These are phyloP conservation scores for Automeris io DNA, from an alignment of 2,888 invertebrate species.

Conservation along the genomic window DNA sequence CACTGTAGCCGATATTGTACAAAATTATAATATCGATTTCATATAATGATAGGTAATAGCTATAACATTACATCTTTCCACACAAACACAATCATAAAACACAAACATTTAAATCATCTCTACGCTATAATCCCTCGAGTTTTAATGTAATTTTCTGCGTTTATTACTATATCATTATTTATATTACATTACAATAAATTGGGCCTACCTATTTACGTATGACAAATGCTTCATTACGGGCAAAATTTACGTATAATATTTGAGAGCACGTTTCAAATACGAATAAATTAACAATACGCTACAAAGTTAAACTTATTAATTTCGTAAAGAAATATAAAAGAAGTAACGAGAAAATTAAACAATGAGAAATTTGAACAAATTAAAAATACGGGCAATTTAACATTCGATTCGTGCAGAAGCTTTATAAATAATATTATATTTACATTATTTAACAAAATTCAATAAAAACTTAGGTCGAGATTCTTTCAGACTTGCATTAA, in stretches of 20 bases:
- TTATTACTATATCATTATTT: slow-evolving; percentile 61
- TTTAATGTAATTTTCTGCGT: slow-evolving; percentile 68
- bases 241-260: slow-evolving; percentile 66
- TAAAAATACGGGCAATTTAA: slow-evolving; percentile 15
- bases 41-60: slow-evolving; percentile 56
- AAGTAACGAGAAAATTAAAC: slow-evolving; percentile 14
- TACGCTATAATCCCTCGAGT: slow-evolving; percentile 61
- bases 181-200: slow-evolving; percentile 73
- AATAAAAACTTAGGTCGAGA: slow-evolving; percentile 49
- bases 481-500: slow-evolving; percentile 42
- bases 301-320: slow-evolving; percentile 9
- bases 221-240: slow-evolving; percentile 65
- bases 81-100: slow-evolving; percentile 72
- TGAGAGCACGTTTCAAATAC: slow-evolving; percentile 61
- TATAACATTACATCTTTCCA: slow-evolving; percentile 68
- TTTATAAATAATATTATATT: slow-evolving; percentile 55
- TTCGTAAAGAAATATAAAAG: slow-evolving; percentile 4
- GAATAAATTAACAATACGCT: slow-evolving; percentile 47
- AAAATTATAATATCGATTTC: slow-evolving; percentile 70
- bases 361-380: slow-evolving; percentile 6
- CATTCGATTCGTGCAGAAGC: slow-evolving; percentile 23
- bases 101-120: slow-evolving; percentile 68
- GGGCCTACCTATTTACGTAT: slow-evolving; percentile 75
- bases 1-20: slow-evolving; percentile 75
- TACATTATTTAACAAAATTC: slow-evolving; percentile 60